Evolutionary conservation across 2,797 vertebrate species (phyloP).

Genomic region (Sebastes alutus): DNA sequence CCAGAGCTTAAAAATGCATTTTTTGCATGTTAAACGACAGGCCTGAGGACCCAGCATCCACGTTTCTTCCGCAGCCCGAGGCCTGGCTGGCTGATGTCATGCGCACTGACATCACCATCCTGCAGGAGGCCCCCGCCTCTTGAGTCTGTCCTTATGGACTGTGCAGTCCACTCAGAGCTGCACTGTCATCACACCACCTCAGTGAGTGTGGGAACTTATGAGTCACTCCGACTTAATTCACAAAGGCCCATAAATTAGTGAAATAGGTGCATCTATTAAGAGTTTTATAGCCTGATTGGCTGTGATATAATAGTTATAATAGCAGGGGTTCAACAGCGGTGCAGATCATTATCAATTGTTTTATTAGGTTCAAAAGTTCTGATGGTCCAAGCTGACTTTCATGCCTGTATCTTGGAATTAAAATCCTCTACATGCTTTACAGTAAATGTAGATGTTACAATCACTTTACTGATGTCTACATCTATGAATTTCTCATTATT

Average conservation of each 20-base stretch:
- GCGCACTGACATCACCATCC: conserved; percentile 60
- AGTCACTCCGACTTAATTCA: conserved; percentile 38
- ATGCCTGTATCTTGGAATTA: neutral
- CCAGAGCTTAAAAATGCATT: neutral
- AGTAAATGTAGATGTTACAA: neutral
- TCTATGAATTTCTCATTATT: neutral
- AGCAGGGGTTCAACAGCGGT: neutral
- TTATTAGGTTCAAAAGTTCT: conserved; percentile 1
- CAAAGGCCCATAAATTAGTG: neutral
- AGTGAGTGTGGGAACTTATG: conserved; percentile 58
- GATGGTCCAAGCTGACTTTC: neutral
- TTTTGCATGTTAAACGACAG: neutral
- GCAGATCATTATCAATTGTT: neutral
- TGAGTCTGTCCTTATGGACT: conserved; percentile 5
- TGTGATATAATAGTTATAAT: too few relatives aligned
- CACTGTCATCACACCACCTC: conserved; percentile 48
- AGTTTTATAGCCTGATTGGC: neutral
- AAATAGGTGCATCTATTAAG: neutral
- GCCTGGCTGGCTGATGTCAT: conserved; percentile 52
- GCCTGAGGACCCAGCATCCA: conserved; percentile 17
- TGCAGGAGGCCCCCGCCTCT: conserved; percentile 46
- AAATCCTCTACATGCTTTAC: neutral
- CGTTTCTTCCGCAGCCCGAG: conserved; percentile 8
- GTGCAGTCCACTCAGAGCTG: conserved; percentile 10
- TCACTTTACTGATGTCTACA: neutral